Evolutionary conservation across 2,888 invertebrate species (phyloP).

Genomic region (Minunthozetes semirufus): DNA sequence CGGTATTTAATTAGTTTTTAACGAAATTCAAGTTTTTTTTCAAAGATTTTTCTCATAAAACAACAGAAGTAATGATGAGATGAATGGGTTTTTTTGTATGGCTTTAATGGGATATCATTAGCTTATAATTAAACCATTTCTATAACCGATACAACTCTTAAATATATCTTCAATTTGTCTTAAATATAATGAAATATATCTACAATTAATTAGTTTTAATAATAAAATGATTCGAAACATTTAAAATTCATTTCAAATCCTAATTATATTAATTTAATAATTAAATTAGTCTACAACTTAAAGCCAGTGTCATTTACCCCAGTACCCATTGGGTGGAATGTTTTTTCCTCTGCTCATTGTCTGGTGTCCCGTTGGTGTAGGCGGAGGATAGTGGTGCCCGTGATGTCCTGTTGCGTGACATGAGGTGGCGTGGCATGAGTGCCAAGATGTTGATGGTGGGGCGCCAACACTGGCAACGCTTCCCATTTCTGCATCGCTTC

Average conservation of each 20-base stretch:
- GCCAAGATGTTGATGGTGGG: conserved; percentile 44
- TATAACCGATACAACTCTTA: conserved; percentile 28
- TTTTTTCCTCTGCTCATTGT: conserved; percentile 36
- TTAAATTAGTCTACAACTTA: conserved; percentile 1
- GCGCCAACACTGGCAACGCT: conserved; percentile 43
- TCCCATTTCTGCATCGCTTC: conserved; percentile 42
- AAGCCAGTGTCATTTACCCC: conserved; percentile 43
- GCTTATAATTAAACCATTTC: conserved; percentile 11
- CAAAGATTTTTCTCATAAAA: no score
- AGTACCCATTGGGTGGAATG: conserved; percentile 43
- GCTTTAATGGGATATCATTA: background rate
- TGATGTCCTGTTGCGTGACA: conserved; percentile 41
- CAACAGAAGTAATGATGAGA: background rate
- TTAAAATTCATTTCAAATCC: background rate
- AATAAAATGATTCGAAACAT: conserved; percentile 4
- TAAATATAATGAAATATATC: conserved; percentile 23
- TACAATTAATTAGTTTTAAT: conserved; percentile 6
- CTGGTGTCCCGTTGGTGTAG: conserved; percentile 39
- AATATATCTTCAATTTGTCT: conserved; percentile 27
- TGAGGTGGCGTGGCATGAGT: conserved; percentile 43
- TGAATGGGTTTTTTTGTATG: conserved; percentile 14
- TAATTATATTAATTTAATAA: background rate
- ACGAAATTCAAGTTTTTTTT: background rate
- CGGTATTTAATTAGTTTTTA: background rate
- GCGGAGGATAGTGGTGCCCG: conserved; percentile 38